phyloP scores from a whole-genome alignment of 2,113 vertebrate genomes.

The Calypte anna region DNA sequence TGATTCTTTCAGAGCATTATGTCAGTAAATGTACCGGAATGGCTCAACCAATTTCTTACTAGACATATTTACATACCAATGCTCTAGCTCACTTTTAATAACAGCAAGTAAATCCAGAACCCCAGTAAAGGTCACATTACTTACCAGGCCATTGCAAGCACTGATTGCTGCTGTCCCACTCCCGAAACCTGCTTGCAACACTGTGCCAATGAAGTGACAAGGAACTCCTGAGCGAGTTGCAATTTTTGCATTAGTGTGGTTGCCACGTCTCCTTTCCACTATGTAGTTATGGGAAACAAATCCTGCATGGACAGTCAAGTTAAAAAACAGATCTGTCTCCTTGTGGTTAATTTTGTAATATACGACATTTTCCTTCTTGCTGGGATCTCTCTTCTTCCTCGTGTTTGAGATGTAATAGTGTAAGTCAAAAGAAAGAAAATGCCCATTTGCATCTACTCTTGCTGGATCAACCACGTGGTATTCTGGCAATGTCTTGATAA shows the following conservation, averaged over 20 bases:
- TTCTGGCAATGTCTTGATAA: constrained; percentile 74
- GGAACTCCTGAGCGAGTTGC: constrained; percentile 1
- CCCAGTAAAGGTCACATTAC: constrained; percentile 32
- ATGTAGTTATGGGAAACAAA: constrained; percentile 86
- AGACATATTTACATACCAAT: background rate
- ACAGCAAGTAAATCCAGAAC: background rate
- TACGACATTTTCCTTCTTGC: constrained; percentile 60
- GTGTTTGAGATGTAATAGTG: constrained; percentile 67
- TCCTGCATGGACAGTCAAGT: constrained; percentile 81
- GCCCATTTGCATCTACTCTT: constrained; percentile 81
- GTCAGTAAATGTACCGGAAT: background rate
- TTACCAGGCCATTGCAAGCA: constrained; percentile 91
- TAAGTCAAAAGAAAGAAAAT: constrained; percentile 85
- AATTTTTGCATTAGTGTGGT: constrained; percentile 73
- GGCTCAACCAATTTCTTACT: background rate
- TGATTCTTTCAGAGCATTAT: background rate
- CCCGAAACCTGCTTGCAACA: constrained; percentile 30
- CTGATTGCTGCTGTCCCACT: constrained; percentile 86
- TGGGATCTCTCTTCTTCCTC: constrained; percentile 78
- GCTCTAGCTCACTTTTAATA: background rate
- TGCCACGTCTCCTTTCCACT: constrained; percentile 84
- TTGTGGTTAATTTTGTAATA: constrained; percentile 85
- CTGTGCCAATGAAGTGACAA: constrained; percentile 88
- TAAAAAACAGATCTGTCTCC: constrained; percentile 84
- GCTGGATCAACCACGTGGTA: constrained; percentile 85